phyloP scores from a whole-genome alignment of 1,140 invertebrate species.

The Nephotettix cincticeps region DNA sequence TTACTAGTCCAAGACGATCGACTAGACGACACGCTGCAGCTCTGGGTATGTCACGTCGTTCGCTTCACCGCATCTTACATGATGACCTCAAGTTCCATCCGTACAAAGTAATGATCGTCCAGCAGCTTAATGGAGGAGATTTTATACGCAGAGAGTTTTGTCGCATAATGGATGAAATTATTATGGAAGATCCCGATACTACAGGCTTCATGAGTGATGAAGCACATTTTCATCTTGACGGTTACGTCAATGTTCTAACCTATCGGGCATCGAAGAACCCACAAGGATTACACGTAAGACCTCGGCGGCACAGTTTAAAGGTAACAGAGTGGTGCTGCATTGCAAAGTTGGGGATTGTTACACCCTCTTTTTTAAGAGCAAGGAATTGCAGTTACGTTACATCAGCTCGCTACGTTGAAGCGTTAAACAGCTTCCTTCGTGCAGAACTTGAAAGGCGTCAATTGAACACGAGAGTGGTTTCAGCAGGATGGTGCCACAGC shows the following conservation, averaged over 20 bases:
- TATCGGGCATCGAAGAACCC: slow-evolving; percentile 39
- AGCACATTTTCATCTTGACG: slow-evolving; percentile 45
- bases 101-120: too few relatives aligned
- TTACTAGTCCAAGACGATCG: slow-evolving; percentile 11
- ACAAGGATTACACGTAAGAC: slow-evolving; percentile 40
- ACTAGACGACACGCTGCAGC: slow-evolving; percentile 18
- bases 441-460: slow-evolving; percentile 29
- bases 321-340: slow-evolving; percentile 41
- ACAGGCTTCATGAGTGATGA: slow-evolving; percentile 43
- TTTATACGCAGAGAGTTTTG: slow-evolving; percentile 23
- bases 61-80: slow-evolving; percentile 24
- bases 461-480: not conserved
- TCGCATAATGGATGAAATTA: slow-evolving; percentile 17
- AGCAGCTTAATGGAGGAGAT: slow-evolving; percentile 19
- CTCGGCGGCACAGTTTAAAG: slow-evolving; percentile 43
- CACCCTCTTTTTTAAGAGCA: slow-evolving; percentile 35
- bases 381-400: slow-evolving; percentile 30
- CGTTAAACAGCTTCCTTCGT: slow-evolving; percentile 32
- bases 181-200: slow-evolving; percentile 15
- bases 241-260: slow-evolving; percentile 45
- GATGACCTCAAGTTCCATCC: slow-evolving; percentile 13
- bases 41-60: slow-evolving; percentile 3
- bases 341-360: slow-evolving; percentile 30
- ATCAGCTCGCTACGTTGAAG: slow-evolving; percentile 33
- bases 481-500: not conserved